Conservation (phyloP, 23 tunicate genomes). For the Halocynthia aurantium region DNA sequence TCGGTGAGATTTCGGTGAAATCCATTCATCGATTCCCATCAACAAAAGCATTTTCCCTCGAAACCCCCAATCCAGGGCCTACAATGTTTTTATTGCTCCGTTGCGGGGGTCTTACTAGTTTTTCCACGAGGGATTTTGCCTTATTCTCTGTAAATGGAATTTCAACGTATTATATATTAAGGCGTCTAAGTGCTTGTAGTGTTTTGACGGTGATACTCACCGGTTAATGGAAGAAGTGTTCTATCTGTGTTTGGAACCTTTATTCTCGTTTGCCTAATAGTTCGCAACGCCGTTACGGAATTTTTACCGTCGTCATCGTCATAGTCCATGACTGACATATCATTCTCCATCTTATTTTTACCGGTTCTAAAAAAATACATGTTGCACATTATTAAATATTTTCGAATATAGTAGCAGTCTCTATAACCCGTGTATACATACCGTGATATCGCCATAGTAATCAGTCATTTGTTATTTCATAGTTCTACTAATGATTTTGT, state of each 20-base stretch:
- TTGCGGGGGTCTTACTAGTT: conserved; percentile 63
- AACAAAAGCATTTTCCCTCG: conserved; percentile 82
- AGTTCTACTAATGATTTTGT: too few relatives aligned
- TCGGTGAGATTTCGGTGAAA: too few relatives aligned
- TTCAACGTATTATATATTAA: not conserved
- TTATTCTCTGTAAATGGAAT: conserved; percentile 54
- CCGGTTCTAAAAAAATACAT: too few relatives aligned
- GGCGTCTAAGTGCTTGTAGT: not conserved
- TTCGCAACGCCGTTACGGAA: conserved; percentile 10
- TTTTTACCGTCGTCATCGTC: conserved; percentile 19
- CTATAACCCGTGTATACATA: too few relatives aligned
- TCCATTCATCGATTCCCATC: not conserved
- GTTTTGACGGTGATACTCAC: not conserved
- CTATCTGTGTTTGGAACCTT: conserved; percentile 3
- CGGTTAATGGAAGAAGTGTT: not conserved
- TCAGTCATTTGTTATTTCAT: too few relatives aligned
- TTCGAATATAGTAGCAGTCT: too few relatives aligned
- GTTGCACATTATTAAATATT: too few relatives aligned
- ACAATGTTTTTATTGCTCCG: conserved; percentile 78
- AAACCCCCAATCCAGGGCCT: conserved; percentile 76
- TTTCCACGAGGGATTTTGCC: conserved; percentile 83
- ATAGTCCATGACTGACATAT: conserved; percentile 18
- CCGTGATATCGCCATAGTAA: too few relatives aligned
- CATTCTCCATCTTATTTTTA: not conserved
- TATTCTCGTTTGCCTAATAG: conserved; percentile 1